phyloP scores from a whole-genome alignment of 2,797 vertebrate species.

The Rhynchonycteris naso region DNA sequence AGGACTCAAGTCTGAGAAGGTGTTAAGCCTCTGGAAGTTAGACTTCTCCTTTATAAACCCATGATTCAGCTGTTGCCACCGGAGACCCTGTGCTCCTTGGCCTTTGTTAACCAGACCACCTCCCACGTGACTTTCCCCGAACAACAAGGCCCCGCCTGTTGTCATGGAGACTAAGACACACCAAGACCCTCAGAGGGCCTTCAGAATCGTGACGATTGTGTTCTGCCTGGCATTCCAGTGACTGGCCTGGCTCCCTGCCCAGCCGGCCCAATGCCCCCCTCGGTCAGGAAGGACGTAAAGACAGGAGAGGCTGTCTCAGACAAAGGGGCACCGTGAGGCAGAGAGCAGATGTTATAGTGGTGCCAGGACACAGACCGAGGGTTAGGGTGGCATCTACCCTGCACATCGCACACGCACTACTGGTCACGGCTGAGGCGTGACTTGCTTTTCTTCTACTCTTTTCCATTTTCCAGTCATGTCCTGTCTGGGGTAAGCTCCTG shows the following conservation, averaged over 20 bases:
- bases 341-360: accelerated
- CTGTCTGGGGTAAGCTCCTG: neutral
- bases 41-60: neutral
- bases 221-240: neutral
- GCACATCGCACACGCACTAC: neutral
- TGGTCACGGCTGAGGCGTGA: accelerated
- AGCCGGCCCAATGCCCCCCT: neutral
- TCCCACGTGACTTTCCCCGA: neutral
- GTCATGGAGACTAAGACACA: conserved; percentile 71
- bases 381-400: neutral
- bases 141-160: conserved; percentile 45
- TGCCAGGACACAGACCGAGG: accelerated
- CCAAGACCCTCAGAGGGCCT: neutral
- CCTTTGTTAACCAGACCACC: neutral
- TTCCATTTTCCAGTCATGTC: neutral
- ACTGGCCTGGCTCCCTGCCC: neutral
- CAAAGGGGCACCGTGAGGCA: neutral
- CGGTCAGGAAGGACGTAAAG: neutral
- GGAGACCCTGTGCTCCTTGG: neutral
- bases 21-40: neutral
- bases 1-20: neutral
- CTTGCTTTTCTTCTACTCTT: neutral
- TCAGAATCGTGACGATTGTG: neutral
- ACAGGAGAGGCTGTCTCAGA: neutral
- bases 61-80: accelerated